Percentiles rank a stretch among this genome's conserved stretches.
phyloP scores from a whole-genome alignment of 2,888 invertebrate genomes.

The Ceratothoa steindachneri region DNA sequence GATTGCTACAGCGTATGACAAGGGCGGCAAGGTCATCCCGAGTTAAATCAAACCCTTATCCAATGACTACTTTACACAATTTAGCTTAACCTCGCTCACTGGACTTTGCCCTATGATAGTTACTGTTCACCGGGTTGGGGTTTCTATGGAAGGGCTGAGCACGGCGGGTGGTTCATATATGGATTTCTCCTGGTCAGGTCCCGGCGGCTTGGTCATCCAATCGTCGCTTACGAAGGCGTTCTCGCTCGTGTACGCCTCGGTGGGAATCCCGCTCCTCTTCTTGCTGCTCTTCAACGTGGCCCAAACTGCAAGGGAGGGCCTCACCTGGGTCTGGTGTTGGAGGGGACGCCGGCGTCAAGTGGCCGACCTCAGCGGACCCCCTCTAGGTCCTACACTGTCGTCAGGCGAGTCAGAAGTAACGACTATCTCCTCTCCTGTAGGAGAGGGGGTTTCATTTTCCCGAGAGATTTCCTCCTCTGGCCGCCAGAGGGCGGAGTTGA shows the following conservation, averaged over 20 bases:
- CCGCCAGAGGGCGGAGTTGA: background rate
- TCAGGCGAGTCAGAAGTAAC: background rate
- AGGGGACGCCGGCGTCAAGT: conserved; percentile 21
- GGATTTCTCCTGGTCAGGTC: too few species aligned
- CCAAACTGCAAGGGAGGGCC: conserved; percentile 34
- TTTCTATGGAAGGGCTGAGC: too few species aligned
- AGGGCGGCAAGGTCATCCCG: too few species aligned
- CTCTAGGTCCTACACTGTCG: background rate
- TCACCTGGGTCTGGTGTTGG: conserved; percentile 38
- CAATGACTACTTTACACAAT: too few species aligned
- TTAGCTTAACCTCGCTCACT: too few species aligned
- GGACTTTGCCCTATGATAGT: too few species aligned
- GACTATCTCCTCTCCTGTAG: background rate
- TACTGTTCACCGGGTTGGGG: too few species aligned
- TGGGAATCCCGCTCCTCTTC: conserved; percentile 34
- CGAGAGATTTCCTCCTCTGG: background rate
- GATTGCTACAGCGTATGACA: too few species aligned
- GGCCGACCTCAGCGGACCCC: background rate
- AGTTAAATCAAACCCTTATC: too few species aligned
- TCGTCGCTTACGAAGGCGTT: conserved; percentile 35
- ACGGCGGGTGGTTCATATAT: too few species aligned
- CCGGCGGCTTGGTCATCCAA: conserved; percentile 38
- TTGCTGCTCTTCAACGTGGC: conserved; percentile 38
- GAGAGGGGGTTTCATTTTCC: background rate
- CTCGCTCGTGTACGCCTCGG: conserved; percentile 33